Evolutionary conservation across 2,113 vertebrate species (phyloP).

Genomic region (Pterophyllum scalare): DNA sequence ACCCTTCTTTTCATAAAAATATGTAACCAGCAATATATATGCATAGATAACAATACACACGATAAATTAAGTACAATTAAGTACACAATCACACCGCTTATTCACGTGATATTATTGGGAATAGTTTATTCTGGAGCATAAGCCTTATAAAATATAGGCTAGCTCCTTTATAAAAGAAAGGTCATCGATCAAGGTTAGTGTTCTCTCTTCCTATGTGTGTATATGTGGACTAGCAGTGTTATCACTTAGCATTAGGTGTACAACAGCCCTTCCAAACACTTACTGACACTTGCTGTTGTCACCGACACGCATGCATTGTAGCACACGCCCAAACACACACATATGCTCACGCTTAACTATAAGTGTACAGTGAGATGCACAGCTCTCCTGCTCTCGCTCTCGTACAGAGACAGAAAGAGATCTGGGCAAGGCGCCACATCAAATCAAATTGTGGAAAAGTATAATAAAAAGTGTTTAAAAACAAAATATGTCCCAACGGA

Average conservation of each 20-base stretch:
- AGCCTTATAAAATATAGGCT: constrained; percentile 25
- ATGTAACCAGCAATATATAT: neutral
- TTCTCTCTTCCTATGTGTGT: constrained; percentile 16
- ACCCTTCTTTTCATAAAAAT: neutral
- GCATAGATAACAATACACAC: neutral
- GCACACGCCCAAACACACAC: neutral
- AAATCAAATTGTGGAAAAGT: constrained; percentile 75
- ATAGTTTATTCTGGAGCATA: neutral
- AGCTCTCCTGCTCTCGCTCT: constrained; percentile 18
- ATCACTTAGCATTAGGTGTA: constrained; percentile 37
- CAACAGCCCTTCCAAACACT: constrained; percentile 40
- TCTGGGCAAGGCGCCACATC: constrained; percentile 54
- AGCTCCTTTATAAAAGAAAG: constrained; percentile 56
- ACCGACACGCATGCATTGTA: constrained; percentile 8
- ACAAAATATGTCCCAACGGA: constrained; percentile 71
- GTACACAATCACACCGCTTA: neutral
- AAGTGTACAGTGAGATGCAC: constrained; percentile 8
- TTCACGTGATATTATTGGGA: neutral
- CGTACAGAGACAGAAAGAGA: constrained; percentile 57
- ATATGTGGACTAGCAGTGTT: constrained; percentile 56
- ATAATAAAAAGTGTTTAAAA: constrained; percentile 72
- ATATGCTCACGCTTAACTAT: neutral
- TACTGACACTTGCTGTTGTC: constrained; percentile 39
- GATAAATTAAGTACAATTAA: neutral
- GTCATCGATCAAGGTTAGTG: constrained; percentile 63